A percentile compares a stretch with the other conserved stretches of the same genome.
Conservation (phyloP, 2,113 vertebrate species). For the Oryzias melastigma region DNA sequence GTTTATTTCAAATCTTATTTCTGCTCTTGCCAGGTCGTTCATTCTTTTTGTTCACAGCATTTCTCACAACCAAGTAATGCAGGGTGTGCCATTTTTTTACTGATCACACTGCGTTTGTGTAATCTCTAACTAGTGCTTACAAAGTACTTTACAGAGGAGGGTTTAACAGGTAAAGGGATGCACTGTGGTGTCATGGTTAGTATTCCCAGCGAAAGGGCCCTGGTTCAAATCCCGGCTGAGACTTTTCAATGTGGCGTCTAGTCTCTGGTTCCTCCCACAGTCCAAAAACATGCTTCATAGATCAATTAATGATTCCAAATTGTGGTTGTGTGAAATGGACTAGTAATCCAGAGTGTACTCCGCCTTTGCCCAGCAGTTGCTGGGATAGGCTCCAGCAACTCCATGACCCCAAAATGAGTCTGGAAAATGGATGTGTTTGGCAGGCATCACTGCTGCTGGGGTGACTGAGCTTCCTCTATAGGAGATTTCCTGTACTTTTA, state of each 20-base stretch:
- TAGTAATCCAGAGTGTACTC: neutral
- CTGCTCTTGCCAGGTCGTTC: too few species aligned
- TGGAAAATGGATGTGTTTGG: neutral
- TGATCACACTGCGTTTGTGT: too few species aligned
- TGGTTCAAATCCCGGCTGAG: neutral
- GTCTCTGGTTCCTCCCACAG: neutral
- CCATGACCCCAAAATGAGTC: neutral
- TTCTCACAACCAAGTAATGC: too few species aligned
- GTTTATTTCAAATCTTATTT: too few species aligned
- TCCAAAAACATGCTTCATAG: neutral
- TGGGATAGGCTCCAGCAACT: neutral
- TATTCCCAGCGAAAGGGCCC: neutral
- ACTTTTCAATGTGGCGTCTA: neutral
- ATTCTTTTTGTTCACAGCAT: too few species aligned
- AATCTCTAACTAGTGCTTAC: too few species aligned
- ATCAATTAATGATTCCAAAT: neutral
- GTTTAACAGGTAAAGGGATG: neutral
- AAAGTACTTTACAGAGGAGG: too few species aligned
- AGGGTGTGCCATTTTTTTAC: too few species aligned
- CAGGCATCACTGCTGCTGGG: neutral
- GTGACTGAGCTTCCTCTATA: constrained; percentile 8
- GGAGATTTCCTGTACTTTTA: constrained; percentile 26
- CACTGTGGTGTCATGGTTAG: neutral
- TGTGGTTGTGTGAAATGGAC: neutral
- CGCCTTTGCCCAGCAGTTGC: neutral